Conservation (phyloP, 2,797 vertebrate species). For the Gambelia wislizenii region DNA sequence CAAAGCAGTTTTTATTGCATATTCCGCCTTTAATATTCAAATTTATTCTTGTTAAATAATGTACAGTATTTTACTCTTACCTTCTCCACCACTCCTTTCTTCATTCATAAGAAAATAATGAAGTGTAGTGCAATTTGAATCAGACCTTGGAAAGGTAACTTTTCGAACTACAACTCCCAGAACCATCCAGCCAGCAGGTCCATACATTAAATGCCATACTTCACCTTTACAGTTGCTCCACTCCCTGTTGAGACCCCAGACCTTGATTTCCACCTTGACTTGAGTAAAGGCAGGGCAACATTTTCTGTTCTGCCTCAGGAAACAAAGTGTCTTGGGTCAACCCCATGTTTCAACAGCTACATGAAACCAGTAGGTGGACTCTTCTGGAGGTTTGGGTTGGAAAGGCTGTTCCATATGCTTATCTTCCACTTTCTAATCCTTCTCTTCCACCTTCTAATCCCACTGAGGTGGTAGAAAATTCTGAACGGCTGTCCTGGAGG, state of each 20-base stretch:
- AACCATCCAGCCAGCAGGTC: too few species aligned
- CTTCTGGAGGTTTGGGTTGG: background rate
- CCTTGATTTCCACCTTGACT: too few species aligned
- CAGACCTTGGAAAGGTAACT: too few species aligned
- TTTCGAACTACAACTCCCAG: too few species aligned
- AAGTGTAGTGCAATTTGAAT: background rate
- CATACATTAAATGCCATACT: too few species aligned
- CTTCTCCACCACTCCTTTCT: rapidly evolving
- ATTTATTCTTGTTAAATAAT: background rate
- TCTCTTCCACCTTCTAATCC: background rate
- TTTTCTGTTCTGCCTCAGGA: too few species aligned
- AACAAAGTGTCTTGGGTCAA: too few species aligned
- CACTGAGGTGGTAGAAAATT: background rate
- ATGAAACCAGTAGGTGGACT: background rate
- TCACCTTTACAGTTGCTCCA: too few species aligned
- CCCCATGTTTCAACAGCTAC: background rate
- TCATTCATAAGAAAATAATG: background rate
- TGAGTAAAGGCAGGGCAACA: too few species aligned
- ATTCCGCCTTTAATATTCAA: background rate
- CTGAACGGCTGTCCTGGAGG: background rate
- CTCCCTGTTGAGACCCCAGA: too few species aligned
- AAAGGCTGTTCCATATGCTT: too few species aligned
- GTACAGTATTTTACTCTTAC: background rate
- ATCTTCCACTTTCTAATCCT: too few species aligned
- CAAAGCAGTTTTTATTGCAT: background rate